phyloP scores from a whole-genome alignment of 2,888 invertebrate species.

The Spicauda simplicius region DNA sequence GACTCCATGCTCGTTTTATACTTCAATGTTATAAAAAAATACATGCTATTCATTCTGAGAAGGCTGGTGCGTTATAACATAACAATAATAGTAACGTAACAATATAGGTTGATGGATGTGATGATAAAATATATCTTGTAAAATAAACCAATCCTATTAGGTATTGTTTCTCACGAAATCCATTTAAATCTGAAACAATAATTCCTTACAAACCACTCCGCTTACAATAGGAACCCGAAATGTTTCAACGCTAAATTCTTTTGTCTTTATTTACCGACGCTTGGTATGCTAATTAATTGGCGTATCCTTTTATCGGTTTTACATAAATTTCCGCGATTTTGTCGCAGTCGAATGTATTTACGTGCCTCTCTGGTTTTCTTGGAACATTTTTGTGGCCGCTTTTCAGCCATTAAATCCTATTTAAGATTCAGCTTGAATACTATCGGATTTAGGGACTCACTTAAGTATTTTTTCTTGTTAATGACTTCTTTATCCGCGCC shows the following conservation, averaged over 20 bases:
- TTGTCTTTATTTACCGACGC: constrained; percentile 27
- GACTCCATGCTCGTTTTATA: too few species aligned
- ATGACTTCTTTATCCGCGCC: constrained; percentile 60
- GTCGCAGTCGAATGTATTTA: constrained; percentile 32
- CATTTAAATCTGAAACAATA: background rate
- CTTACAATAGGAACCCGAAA: background rate
- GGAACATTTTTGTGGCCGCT: constrained; percentile 38
- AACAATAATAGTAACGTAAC: too few species aligned
- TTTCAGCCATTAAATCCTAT: constrained; percentile 59
- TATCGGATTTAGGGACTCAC: constrained; percentile 60
- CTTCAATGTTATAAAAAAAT: too few species aligned
- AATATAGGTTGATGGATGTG: too few species aligned
- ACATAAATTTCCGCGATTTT: constrained; percentile 33
- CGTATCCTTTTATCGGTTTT: constrained; percentile 37
- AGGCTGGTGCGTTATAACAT: too few species aligned
- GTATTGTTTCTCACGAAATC: background rate
- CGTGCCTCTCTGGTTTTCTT: constrained; percentile 30
- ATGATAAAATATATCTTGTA: too few species aligned
- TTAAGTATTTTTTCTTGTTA: constrained; percentile 60
- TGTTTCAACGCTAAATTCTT: constrained; percentile 16
- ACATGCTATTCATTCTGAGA: too few species aligned
- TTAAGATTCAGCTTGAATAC: constrained; percentile 62
- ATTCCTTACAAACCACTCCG: background rate
- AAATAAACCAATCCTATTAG: too few species aligned
- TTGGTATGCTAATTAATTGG: constrained; percentile 37